Evolutionary conservation across 2,113 vertebrate species (phyloP), one percentile per base, ranked within the genome.

Genomic region (Solea senegalensis): DNA sequence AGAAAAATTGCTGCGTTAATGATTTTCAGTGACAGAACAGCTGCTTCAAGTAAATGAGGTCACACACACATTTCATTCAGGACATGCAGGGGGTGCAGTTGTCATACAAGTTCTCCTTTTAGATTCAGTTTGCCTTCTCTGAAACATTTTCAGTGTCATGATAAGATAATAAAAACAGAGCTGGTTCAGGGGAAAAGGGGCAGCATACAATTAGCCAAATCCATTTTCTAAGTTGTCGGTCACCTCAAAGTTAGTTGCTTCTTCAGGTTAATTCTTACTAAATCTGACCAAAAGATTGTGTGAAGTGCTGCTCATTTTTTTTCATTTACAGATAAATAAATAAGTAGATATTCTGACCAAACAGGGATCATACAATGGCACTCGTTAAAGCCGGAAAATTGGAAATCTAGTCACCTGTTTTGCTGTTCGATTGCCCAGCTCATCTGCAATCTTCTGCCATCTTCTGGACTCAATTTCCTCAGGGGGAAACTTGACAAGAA

Each of bases 381-480:
- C 34, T 34, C 34, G 5, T 9, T 7, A 28, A 11, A 12, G 7
- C 15, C 4, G 4, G 26, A 49, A 44, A 44, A 44, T 44, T 8
- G 43, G 7, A 9, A 45, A 45, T 10, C 45, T 48, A 11, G 1
- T 71, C 88, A 98, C 98, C 96, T 99, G 98, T 76, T 99, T 99
- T 41, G 98, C 95, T 3, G 98, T 98, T 77, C 98, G 94, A 58
- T 98, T 99, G 64, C 98, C 98, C 15, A 99, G 87, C 56, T 94
- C 97, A 80, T 99, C 97, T 2, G 98, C 98, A 27, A 99, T 97
- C 90, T 99, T 99, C 93, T 99, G 97, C 98, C 98, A 99, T 48
- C 98, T 94, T 67, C 95, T 97, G 4, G 98, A 97, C 89, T 99
- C 98, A 0, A 99, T 93, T 86, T 99, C 98, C 85, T 99, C 98